Conservation (phyloP, 2,113 vertebrate genomes). For the Muntiacus reevesi region DNA sequence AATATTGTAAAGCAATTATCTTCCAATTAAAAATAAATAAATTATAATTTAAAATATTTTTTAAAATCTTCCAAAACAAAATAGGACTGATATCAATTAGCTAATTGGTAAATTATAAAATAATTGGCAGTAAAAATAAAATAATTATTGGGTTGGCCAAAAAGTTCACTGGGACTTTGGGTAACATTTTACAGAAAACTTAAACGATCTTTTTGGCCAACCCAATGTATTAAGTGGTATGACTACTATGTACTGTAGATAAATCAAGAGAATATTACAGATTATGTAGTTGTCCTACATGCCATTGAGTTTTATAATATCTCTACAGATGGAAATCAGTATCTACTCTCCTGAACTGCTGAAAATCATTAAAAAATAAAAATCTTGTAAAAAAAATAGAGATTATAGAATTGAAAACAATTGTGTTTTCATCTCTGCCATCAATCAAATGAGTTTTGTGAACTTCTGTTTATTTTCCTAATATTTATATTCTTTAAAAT, state of each 20-base stretch:
- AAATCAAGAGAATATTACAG: neutral
- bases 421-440: neutral
- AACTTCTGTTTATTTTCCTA: neutral
- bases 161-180: neutral
- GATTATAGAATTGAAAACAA: neutral
- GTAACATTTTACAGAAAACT: neutral
- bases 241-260: neutral
- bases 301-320: neutral
- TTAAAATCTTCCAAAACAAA: neutral
- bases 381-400: neutral
- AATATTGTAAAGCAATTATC: neutral
- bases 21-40: neutral
- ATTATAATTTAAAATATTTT: neutral
- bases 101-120: neutral
- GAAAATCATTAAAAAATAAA: neutral
- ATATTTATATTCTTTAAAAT: neutral
- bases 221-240: neutral
- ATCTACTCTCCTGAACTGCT: neutral
- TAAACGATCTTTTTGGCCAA: neutral
- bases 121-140: neutral
- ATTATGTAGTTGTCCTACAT: neutral
- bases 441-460: neutral
- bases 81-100: neutral
- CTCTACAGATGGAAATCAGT: neutral
- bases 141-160: neutral